Conservation (phyloP, 2,888 invertebrate genomes). For the Schizaphis graminum region DNA sequence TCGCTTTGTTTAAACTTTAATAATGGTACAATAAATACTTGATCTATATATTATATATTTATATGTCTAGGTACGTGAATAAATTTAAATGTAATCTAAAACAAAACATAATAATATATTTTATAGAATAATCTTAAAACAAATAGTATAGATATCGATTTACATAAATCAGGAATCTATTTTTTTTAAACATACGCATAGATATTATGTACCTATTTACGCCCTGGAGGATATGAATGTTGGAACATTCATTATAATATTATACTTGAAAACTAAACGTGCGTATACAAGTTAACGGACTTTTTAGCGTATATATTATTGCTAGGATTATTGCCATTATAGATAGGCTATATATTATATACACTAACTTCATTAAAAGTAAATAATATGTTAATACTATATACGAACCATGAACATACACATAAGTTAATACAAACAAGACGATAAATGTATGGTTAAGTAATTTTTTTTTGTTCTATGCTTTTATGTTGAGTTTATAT, state of each 20-base stretch:
- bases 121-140: background rate
- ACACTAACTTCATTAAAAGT: background rate
- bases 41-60: background rate
- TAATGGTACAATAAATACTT: background rate
- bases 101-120: background rate
- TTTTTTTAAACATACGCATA: background rate
- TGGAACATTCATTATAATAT: background rate
- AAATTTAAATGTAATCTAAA: background rate
- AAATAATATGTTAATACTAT: background rate
- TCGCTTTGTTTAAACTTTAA: background rate
- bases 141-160: background rate
- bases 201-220: background rate
- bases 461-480: background rate
- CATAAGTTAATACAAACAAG: background rate
- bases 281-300: background rate
- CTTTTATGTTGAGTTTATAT: background rate
- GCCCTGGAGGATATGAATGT: background rate
- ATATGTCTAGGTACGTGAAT: background rate
- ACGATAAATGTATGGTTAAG: background rate
- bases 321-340: too few species aligned
- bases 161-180: background rate
- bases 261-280: background rate
- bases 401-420: background rate
- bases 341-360: background rate
- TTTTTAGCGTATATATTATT: background rate